Base-by-base conservation (phyloP, 2,113 vertebrate species). In the Silurus asotus region DNA sequence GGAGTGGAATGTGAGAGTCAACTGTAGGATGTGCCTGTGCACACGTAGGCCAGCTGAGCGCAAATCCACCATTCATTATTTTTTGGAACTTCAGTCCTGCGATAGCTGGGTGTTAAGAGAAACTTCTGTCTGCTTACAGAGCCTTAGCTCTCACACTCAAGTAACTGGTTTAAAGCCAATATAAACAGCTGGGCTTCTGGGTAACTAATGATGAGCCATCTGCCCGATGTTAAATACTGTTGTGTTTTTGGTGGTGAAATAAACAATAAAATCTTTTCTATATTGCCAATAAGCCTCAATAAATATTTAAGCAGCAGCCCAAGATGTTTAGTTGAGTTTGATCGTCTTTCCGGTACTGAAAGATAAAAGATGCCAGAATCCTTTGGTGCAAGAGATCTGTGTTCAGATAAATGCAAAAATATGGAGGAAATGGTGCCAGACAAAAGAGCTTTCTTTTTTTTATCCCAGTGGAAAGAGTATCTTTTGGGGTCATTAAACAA, bases 1-100 rank as follows among this genome's bases (percentile, higher is more conserved):
- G 20, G 69, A 77, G 76, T 91, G 92, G 93, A 93, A 94, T 94
- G 70, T 93, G 59, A 91, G 86, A 87, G 90, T 87, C 84, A n/a
- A 49, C 80, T 86, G 90, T 74, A 86, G 90, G 83, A 91, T 87
- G 88, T 92, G 91, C 81, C 56, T 90, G 20, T 84, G 79, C 78
- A 91, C 89, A 89, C 89, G 65, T 85, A 90, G 84, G 58, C 89
- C 80, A 67, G 87, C 45, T n/a, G 67, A 37, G 62, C 25, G 20
- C 15, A 10, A 37, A 6, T 53, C 9, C 15, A 78, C 25, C 55
- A 28, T 67, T 69, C 5, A 23, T 23, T 37, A 64, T 55, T 20
- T 13, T 79, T 59, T 20, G 5, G 6, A 25, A 53, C 20, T 25
- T 28, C 17, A 23, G 45, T 14, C 48, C 67, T 19, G 65, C 7